phyloP scores from a whole-genome alignment of 1,140 invertebrate species.

The Hypothenemus hampei region DNA sequence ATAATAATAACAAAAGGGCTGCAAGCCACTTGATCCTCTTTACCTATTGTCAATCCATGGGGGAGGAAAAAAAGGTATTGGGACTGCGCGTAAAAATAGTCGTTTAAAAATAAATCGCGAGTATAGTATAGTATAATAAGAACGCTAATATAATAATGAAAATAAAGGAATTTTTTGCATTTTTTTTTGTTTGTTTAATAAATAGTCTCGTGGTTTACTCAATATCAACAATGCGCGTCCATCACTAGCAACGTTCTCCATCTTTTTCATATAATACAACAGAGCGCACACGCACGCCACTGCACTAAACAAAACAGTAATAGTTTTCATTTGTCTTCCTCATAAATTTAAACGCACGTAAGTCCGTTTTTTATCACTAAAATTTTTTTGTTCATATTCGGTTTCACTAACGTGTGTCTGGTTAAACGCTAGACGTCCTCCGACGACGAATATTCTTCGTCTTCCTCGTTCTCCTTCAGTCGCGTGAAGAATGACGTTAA shows the following conservation, averaged over 20 bases:
- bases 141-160: slow-evolving; percentile 18
- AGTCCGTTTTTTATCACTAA: slow-evolving; percentile 34
- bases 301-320: background rate
- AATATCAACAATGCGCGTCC: background rate
- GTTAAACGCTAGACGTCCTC: slow-evolving; percentile 38
- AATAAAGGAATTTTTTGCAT: slow-evolving; percentile 9
- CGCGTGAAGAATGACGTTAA: slow-evolving; percentile 55
- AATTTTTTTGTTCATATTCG: slow-evolving; percentile 33
- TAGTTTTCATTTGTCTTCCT: slow-evolving; percentile 7
- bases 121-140: slow-evolving; percentile 17
- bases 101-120: slow-evolving; percentile 18
- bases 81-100: slow-evolving; percentile 1
- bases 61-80: background rate
- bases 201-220: background rate
- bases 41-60: slow-evolving; percentile 6
- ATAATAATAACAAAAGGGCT: slow-evolving; percentile 18
- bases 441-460: slow-evolving; percentile 38
- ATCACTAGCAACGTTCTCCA: background rate
- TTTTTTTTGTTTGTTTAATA: slow-evolving; percentile 2
- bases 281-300: slow-evolving; percentile 10
- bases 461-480: slow-evolving; percentile 39
- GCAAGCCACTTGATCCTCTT: slow-evolving; percentile 22
- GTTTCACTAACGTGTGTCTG: slow-evolving; percentile 26
- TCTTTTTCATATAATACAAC: slow-evolving; percentile 8
- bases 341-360: slow-evolving; percentile 26